Evolutionary conservation across 2,113 vertebrate genomes (phyloP).

Genomic region (Australoheros scitulus): DNA sequence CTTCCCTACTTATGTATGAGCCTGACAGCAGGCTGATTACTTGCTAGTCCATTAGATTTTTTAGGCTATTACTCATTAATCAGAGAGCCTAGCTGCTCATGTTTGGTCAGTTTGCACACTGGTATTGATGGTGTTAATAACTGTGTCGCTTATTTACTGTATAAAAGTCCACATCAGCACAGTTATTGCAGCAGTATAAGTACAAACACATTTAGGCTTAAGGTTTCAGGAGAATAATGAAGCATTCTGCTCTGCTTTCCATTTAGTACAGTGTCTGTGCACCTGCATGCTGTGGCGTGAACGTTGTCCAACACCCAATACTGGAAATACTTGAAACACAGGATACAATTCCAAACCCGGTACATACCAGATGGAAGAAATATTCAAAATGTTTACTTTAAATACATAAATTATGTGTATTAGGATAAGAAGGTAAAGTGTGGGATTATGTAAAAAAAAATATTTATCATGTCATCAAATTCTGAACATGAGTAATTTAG

Average conservation of each 20-base stretch:
- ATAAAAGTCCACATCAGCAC: not conserved
- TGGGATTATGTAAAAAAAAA: slow-evolving; percentile 6
- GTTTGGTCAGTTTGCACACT: not conserved
- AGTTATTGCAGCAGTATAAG: not conserved
- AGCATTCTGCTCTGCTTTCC: not conserved
- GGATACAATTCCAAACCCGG: not conserved
- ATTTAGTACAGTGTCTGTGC: not conserved
- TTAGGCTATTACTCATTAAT: not conserved
- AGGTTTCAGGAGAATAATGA: not conserved
- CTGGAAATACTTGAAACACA: no score
- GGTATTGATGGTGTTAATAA: not conserved
- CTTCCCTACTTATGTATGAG: not conserved
- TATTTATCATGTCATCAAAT: slow-evolving; percentile 26
- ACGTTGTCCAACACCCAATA: not conserved
- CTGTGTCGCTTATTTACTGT: not conserved
- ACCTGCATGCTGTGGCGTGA: not conserved
- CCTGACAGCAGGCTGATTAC: not conserved
- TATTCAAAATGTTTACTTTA: rapidly evolving
- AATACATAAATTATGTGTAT: not conserved
- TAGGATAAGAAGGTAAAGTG: not conserved
- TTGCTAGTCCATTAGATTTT: not conserved
- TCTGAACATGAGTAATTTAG: slow-evolving; percentile 10
- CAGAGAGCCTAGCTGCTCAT: not conserved
- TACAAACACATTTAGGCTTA: not conserved
- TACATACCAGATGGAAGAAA: not conserved